These are phyloP conservation scores for Phocoena sinus DNA, from an alignment of 2,113 vertebrate genomes.

Conservation along the genomic window DNA sequence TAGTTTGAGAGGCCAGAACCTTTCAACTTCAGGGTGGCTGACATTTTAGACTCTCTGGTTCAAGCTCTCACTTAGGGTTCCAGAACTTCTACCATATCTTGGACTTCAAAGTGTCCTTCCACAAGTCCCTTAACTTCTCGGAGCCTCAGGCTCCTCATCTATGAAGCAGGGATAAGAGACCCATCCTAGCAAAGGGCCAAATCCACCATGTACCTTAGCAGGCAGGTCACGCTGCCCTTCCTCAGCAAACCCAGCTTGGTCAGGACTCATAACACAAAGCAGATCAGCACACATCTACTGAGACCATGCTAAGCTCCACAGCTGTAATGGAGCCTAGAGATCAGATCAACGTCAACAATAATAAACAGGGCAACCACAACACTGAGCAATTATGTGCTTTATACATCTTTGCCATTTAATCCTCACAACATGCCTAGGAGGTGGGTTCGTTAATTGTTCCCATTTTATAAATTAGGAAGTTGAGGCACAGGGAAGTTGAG, in stretches of 20 bases:
- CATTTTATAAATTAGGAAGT: background rate
- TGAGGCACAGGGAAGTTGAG: background rate
- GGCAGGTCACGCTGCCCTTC: rapidly evolving
- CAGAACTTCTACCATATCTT: background rate
- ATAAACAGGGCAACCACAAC: background rate
- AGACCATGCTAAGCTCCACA: background rate
- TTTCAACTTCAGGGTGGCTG: background rate
- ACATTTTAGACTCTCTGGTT: background rate
- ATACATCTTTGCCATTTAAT: background rate
- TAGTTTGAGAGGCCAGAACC: background rate
- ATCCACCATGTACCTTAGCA: rapidly evolving
- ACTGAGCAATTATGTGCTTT: background rate
- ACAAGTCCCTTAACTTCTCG: background rate
- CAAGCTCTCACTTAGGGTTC: background rate
- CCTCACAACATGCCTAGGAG: background rate
- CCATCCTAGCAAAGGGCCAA: background rate
- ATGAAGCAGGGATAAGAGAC: background rate
- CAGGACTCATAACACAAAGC: background rate
- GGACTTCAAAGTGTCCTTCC: background rate
- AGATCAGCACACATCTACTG: background rate
- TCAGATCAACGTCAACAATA: background rate
- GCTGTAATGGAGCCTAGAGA: background rate
- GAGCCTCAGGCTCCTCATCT: background rate
- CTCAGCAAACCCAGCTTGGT: too few relatives aligned
- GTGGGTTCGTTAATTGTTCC: background rate